phyloP scores from a whole-genome alignment of 2,797 vertebrate species.

The Myotis vivesi region DNA sequence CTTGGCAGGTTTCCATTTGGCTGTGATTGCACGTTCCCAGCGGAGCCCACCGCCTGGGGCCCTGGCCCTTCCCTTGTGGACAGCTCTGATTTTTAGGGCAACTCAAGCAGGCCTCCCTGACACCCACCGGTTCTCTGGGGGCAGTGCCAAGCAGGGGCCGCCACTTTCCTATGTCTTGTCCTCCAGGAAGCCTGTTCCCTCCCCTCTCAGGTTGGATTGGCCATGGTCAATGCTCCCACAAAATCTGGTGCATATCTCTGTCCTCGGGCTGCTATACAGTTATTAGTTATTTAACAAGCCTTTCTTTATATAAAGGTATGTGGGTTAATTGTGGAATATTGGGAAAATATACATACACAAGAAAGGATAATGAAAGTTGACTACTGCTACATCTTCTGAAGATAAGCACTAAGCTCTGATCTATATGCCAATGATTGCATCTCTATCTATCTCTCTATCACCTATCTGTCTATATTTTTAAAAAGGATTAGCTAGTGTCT shows the following conservation, averaged over 20 bases:
- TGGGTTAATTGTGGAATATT: not conserved
- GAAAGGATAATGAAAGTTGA: not conserved
- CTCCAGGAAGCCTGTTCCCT: not conserved
- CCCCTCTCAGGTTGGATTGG: not conserved
- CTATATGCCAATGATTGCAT: not conserved
- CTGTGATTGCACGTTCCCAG: not conserved
- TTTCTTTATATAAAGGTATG: slow-evolving; percentile 25
- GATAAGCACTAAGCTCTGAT: not conserved
- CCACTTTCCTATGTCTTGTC: not conserved
- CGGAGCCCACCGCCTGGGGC: not conserved
- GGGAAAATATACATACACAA: not conserved
- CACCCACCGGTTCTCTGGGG: too few relatives aligned
- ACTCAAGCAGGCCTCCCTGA: not conserved
- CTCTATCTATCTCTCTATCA: not conserved
- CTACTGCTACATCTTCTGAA: not conserved
- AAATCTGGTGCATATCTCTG: not conserved
- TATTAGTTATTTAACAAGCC: not conserved
- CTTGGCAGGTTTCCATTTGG: not conserved
- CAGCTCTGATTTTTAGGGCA: not conserved
- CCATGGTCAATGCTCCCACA: not conserved
- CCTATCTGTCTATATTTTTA: not conserved
- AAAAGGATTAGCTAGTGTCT: not conserved
- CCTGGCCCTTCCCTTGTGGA: not conserved
- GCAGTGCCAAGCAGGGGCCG: too few relatives aligned
- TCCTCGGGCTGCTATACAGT: not conserved